Percentiles rank a stretch among this genome's conserved stretches.
Conservation (phyloP, 2,797 vertebrate genomes). For the Hemitrygon akajei region DNA sequence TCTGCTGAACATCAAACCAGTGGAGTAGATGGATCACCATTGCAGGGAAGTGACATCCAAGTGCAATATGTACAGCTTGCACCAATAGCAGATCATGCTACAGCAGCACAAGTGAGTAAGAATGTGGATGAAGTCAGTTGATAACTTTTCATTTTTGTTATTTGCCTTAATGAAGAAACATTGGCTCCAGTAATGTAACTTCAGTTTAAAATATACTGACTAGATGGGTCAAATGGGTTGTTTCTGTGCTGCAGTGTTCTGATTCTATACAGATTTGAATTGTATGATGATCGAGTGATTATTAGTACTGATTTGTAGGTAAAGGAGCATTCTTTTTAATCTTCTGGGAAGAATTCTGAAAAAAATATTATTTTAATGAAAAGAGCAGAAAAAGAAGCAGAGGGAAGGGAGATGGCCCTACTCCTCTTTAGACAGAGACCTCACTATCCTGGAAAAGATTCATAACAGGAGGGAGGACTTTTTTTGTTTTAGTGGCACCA, state of each 20-base stretch:
- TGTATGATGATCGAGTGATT: background rate
- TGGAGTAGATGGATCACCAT: conserved; percentile 76
- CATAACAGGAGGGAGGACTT: too few species aligned
- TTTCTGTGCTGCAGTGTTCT: too few species aligned
- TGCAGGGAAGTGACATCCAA: conserved; percentile 90
- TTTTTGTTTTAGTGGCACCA: too few species aligned
- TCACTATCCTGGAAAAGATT: too few species aligned
- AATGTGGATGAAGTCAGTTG: background rate
- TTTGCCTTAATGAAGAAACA: background rate
- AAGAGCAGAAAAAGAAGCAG: too few species aligned
- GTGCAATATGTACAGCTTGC: conserved; percentile 96
- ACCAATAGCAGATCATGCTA: conserved; percentile 76
- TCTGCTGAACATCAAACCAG: conserved; percentile 76
- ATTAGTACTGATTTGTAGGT: background rate
- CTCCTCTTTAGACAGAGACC: too few species aligned
- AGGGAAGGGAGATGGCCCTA: too few species aligned
- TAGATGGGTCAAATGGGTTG: too few species aligned
- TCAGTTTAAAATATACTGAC: background rate
- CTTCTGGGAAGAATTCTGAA: background rate
- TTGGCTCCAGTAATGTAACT: background rate
- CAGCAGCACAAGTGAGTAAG: conserved; percentile 69
- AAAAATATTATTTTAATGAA: background rate
- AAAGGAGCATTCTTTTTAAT: background rate
- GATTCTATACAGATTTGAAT: background rate
- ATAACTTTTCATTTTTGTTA: background rate